phyloP scores from a whole-genome alignment of 2,888 invertebrate species.

The Trissoscelio sp. region DNA sequence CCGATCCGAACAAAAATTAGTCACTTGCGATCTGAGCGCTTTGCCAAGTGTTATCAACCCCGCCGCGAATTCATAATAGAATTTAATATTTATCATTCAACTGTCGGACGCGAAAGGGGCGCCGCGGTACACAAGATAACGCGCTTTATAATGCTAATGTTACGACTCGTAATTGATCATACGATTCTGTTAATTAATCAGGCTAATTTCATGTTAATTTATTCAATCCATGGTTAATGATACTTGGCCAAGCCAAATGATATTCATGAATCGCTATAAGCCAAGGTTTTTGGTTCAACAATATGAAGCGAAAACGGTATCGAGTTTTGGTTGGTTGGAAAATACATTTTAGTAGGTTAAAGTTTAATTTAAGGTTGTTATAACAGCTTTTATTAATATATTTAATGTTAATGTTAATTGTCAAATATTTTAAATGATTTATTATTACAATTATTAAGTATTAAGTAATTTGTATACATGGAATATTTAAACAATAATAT shows the following conservation, averaged over 20 bases:
- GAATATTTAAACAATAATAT: too few species aligned
- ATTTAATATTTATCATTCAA: constrained; percentile 64
- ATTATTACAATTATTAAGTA: too few species aligned
- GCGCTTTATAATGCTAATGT: constrained; percentile 48
- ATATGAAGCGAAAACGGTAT: too few species aligned
- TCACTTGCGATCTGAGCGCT: constrained; percentile 9
- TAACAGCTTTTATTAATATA: too few species aligned
- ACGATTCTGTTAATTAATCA: constrained; percentile 55
- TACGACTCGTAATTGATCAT: constrained; percentile 41
- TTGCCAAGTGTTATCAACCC: constrained; percentile 38
- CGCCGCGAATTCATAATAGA: constrained; percentile 55
- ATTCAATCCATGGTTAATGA: constrained; percentile 47
- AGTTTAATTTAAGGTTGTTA: too few species aligned
- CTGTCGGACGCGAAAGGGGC: constrained; percentile 21
- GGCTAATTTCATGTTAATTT: constrained; percentile 57
- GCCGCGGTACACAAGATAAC: constrained; percentile 9
- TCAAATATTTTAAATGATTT: too few species aligned
- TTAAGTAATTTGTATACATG: too few species aligned
- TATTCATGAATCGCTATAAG: constrained; percentile 25
- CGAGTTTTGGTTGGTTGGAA: too few species aligned
- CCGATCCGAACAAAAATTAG: constrained; percentile 36
- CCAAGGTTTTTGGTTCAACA: constrained; percentile 10
- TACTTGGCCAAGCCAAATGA: constrained; percentile 17
- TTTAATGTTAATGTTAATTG: too few species aligned
- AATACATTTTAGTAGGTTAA: too few species aligned